Percentiles rank a stretch among this genome's conserved stretches.
These are phyloP conservation scores for Drosophila phalerata DNA, from an alignment of 2,888 invertebrate species.

Conservation along the genomic window DNA sequence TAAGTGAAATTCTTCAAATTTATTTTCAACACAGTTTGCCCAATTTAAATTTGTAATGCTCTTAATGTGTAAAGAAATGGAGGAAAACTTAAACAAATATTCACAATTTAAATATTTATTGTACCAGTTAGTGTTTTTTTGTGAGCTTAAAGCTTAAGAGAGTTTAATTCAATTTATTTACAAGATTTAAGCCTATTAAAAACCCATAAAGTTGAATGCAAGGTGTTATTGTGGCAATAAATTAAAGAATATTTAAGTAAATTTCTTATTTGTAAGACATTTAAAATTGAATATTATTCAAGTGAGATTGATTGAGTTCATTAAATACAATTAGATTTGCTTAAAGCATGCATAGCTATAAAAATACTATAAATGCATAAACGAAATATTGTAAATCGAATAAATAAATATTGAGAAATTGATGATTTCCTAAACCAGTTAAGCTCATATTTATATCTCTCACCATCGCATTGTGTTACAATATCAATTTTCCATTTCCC, in stretches of 20 bases:
- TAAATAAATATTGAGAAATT: not conserved
- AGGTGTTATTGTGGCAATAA: too few relatives aligned
- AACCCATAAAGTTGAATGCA: not conserved
- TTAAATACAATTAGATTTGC: not conserved
- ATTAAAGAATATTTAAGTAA: not conserved
- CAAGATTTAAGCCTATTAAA: not conserved
- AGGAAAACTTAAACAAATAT: not conserved
- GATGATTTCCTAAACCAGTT: constrained; percentile 22
- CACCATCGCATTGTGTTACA: constrained; percentile 33
- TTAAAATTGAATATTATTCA: too few relatives aligned
- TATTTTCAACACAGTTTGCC: too few relatives aligned
- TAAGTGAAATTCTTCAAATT: too few relatives aligned
- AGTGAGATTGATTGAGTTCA: constrained; percentile 3
- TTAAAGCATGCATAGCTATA: not conserved
- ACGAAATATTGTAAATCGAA: not conserved
- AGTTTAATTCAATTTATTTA: not conserved
- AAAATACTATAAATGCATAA: not conserved
- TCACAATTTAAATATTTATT: not conserved
- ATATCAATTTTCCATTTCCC: constrained; percentile 35
- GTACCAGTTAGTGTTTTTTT: not conserved
- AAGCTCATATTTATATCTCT: constrained; percentile 18
- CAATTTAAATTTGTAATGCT: too few relatives aligned
- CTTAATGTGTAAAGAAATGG: too few relatives aligned
- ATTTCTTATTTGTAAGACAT: not conserved
- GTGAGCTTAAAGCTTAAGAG: not conserved